phyloP scores from a whole-genome alignment of 2,888 invertebrate species.

The Operophtera brumata region DNA sequence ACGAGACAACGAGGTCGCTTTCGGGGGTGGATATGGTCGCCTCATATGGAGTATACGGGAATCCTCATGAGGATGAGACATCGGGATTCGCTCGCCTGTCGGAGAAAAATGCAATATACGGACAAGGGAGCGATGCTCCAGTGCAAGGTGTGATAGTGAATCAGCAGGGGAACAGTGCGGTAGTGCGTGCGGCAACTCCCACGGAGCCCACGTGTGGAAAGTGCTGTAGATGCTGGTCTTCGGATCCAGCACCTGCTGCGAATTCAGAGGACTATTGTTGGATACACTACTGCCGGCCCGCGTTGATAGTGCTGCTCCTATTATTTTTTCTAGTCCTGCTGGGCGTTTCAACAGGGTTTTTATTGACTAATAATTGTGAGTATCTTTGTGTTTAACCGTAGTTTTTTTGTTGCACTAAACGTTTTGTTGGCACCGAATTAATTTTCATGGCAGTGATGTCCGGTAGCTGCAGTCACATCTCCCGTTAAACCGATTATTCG shows the following conservation, averaged over 20 bases:
- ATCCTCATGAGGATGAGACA: slow-evolving; percentile 73
- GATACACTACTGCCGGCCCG: slow-evolving; percentile 78
- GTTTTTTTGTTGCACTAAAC: not conserved
- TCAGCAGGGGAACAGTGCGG: slow-evolving; percentile 76
- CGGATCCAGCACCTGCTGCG: slow-evolving; percentile 59
- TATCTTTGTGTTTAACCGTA: slow-evolving; percentile 28
- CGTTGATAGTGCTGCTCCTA: slow-evolving; percentile 75
- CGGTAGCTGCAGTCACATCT: slow-evolving; percentile 24
- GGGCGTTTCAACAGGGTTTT: slow-evolving; percentile 79
- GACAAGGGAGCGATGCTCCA: slow-evolving; percentile 70
- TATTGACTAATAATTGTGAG: slow-evolving; percentile 82
- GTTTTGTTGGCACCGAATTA: not conserved
- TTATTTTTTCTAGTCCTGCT: slow-evolving; percentile 79
- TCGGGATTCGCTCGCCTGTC: slow-evolving; percentile 72
- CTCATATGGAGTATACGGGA: slow-evolving; percentile 77
- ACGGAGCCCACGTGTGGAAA: slow-evolving; percentile 53
- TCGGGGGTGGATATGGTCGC: slow-evolving; percentile 78
- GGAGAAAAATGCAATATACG: slow-evolving; percentile 66
- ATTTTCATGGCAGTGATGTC: slow-evolving; percentile 2
- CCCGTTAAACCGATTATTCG: slow-evolving; percentile 31
- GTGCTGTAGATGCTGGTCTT: slow-evolving; percentile 61
- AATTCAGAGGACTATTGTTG: slow-evolving; percentile 77
- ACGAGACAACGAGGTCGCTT: slow-evolving; percentile 68
- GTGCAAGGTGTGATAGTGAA: slow-evolving; percentile 78
- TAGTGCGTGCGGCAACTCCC: slow-evolving; percentile 58